Evolutionary conservation across 2,113 vertebrate species (phyloP).

Genomic region (Tachysurus fulvidraco): DNA sequence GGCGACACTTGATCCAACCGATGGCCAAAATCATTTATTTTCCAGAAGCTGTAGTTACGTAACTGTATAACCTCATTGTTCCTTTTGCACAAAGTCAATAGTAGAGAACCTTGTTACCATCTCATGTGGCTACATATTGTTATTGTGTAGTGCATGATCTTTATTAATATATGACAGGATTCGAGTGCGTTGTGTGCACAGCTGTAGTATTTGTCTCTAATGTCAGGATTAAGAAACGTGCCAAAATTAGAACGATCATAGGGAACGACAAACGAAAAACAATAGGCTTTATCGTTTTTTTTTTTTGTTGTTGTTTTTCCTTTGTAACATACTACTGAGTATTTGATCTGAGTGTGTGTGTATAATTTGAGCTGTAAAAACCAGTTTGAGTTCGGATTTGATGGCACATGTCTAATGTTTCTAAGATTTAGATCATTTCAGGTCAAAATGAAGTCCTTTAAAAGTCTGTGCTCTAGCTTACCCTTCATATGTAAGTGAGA

Average conservation of each 20-base stretch:
- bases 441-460: constrained; percentile 45
- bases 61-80: constrained; percentile 87
- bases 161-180: constrained; percentile 69
- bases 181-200: constrained; percentile 51
- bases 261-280: constrained; percentile 17
- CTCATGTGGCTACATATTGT: constrained; percentile 73
- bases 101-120: constrained; percentile 74
- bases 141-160: constrained; percentile 76
- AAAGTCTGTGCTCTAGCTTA: constrained; percentile 43
- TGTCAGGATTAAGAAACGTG: constrained; percentile 62
- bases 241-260: constrained; percentile 63
- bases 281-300: constrained; percentile 46
- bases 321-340: constrained; percentile 34
- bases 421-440: constrained; percentile 50
- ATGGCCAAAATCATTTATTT: constrained; percentile 72
- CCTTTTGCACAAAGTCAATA: constrained; percentile 85
- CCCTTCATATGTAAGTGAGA: constrained; percentile 43
- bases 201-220: constrained; percentile 53
- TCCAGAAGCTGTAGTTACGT: constrained; percentile 78
- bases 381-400: background rate
- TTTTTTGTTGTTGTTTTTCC: constrained; percentile 51
- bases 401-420: constrained; percentile 40
- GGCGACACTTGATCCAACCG: constrained; percentile 45
- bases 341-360: constrained; percentile 13
- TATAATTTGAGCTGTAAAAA: constrained; percentile 2